phyloP scores from a whole-genome alignment of 1,140 invertebrate genomes.

The Temnothorax curvispinosus region DNA sequence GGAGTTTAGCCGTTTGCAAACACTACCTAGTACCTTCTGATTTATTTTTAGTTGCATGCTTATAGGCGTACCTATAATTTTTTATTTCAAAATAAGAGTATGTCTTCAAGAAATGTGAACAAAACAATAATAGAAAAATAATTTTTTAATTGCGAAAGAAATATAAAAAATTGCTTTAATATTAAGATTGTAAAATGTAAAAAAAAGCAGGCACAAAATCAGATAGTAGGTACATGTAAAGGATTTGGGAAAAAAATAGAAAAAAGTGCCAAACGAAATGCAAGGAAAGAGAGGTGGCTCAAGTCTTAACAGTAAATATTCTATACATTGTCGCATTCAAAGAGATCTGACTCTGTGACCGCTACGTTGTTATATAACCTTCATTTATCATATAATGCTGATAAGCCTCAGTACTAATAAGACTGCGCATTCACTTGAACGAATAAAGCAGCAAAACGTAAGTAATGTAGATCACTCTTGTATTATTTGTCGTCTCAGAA shows the following conservation, averaged over 20 bases:
- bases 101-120: not conserved
- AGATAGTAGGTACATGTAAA: not conserved
- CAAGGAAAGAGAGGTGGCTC: not conserved
- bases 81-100: not conserved
- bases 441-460: not conserved
- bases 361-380: not conserved
- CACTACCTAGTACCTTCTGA: not conserved
- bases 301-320: not conserved
- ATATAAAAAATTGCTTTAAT: not conserved
- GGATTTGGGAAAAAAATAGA: not conserved
- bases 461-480: slow-evolving; percentile 6
- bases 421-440: not conserved
- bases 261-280: not conserved
- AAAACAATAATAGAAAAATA: not conserved
- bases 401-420: not conserved
- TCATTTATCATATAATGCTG: not conserved
- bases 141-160: not conserved
- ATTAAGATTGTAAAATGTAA: not conserved
- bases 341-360: not conserved
- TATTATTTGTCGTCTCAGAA: not conserved
- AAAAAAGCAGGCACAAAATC: not conserved
- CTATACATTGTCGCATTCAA: not conserved
- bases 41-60: not conserved
- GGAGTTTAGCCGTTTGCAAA: not conserved
- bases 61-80: not conserved